Conservation (phyloP, 2,888 invertebrate species). For the Mycalesis mineus region DNA sequence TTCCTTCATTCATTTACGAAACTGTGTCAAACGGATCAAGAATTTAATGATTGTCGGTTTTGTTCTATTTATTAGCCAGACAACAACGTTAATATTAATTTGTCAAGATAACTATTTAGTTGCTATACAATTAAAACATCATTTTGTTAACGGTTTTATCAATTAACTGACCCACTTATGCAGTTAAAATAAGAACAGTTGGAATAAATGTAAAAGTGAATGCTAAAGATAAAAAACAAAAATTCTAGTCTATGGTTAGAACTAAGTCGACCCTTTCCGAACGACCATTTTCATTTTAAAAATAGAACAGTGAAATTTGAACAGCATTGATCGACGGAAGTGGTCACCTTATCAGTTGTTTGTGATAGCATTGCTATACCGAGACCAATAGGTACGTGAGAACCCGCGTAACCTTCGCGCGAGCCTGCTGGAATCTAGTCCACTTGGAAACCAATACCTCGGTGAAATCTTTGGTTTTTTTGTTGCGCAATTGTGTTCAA, state of each 20-base stretch:
- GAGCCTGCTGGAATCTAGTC: conserved; percentile 8
- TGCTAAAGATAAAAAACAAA: background rate
- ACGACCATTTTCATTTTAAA: conserved; percentile 15
- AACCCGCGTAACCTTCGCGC: conserved; percentile 41
- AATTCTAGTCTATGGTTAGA: background rate
- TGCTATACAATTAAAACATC: conserved; percentile 2
- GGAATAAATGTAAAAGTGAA: no score
- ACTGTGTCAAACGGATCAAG: background rate
- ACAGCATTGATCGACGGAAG: conserved; percentile 52
- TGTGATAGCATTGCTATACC: conserved; percentile 54
- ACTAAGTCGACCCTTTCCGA: conserved; percentile 17
- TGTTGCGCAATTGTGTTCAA: background rate
- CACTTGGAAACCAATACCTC: conserved; percentile 2
- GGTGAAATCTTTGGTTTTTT: background rate
- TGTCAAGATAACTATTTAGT: background rate
- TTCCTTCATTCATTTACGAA: no score
- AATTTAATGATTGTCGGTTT: background rate
- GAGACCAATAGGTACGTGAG: conserved; percentile 51
- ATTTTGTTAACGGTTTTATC: background rate
- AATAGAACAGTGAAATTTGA: conserved; percentile 49
- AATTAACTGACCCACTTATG: background rate
- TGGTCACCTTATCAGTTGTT: conserved; percentile 63
- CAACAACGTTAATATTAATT: background rate
- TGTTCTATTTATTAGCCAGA: background rate
- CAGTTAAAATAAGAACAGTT: no score